Conservation (phyloP, 2,888 invertebrate species). For the Gerris lacustris region DNA sequence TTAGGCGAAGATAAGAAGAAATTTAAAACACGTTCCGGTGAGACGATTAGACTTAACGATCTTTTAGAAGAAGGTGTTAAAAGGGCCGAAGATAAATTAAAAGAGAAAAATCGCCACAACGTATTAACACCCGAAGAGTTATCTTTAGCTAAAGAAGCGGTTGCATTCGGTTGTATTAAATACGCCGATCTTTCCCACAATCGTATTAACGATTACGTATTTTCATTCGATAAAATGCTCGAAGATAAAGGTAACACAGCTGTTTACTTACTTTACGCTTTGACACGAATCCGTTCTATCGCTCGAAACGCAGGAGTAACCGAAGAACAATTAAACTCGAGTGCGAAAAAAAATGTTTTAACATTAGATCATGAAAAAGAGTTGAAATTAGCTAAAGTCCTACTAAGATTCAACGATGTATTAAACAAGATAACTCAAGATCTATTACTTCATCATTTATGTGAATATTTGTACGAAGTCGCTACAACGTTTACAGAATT, state of each 20-base stretch:
- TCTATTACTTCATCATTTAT: conserved; percentile 71
- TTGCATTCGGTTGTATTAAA: conserved; percentile 97
- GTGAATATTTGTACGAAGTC: conserved; percentile 91
- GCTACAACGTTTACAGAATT: conserved; percentile 90
- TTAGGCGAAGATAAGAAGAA: conserved; percentile 97
- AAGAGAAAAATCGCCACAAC: conserved; percentile 76
- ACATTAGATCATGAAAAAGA: conserved; percentile 80
- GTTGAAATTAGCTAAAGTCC: conserved; percentile 78
- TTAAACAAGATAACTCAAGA: conserved; percentile 70
- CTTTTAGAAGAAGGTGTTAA: conserved; percentile 76
- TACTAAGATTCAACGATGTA: conserved; percentile 77
- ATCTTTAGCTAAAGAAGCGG: conserved; percentile 68
- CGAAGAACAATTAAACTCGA: conserved; percentile 42
- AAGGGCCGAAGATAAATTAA: conserved; percentile 66
- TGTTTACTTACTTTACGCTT: conserved; percentile 88
- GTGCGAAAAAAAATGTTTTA: conserved; percentile 43
- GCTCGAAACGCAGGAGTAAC: conserved; percentile 63
- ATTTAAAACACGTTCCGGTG: conserved; percentile 96
- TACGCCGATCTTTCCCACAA: conserved; percentile 94
- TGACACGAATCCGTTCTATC: conserved; percentile 86
- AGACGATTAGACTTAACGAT: conserved; percentile 76
- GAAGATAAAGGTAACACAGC: conserved; percentile 99
- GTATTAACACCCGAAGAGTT: conserved; percentile 70
- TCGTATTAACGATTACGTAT: conserved; percentile 85
- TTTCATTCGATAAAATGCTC: conserved; percentile 98